phyloP scores from a whole-genome alignment of 2,888 invertebrate species.

The Elmis aenea region DNA sequence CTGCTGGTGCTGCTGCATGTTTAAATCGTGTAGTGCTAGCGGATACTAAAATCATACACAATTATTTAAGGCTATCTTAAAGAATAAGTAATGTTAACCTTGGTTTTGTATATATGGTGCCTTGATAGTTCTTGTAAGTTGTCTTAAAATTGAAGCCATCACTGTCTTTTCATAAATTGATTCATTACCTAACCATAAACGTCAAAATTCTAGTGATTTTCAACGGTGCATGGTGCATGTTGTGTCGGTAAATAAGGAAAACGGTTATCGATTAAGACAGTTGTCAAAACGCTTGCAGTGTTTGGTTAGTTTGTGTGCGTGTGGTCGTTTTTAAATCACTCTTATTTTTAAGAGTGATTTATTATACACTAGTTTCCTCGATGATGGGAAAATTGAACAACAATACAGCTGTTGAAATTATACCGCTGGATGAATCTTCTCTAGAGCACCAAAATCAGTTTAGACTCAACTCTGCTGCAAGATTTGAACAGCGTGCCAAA shows the following conservation, averaged over 20 bases:
- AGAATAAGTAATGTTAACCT: conserved; percentile 18
- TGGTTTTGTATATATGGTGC: conserved; percentile 22
- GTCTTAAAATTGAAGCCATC: conserved; percentile 33
- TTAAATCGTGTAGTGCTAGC: conserved; percentile 23
- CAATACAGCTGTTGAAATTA: conserved; percentile 24
- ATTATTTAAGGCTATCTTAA: neutral
- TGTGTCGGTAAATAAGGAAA: too few relatives aligned
- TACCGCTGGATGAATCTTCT: conserved; percentile 24
- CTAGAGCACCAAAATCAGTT: conserved; percentile 11
- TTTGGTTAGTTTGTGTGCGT: too few relatives aligned
- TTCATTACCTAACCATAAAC: conserved; percentile 20
- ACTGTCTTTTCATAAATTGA: too few relatives aligned
- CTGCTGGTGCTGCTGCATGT: conserved; percentile 24
- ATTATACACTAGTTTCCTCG: too few relatives aligned
- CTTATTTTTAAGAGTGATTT: too few relatives aligned
- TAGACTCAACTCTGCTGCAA: conserved; percentile 5
- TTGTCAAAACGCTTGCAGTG: too few relatives aligned
- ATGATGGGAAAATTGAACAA: conserved; percentile 29
- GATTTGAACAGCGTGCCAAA: conserved; percentile 10
- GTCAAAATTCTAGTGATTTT: too few relatives aligned
- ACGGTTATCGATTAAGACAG: too few relatives aligned
- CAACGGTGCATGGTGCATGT: too few relatives aligned
- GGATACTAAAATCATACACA: conserved; percentile 20
- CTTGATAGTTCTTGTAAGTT: conserved; percentile 23
- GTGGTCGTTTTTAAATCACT: too few relatives aligned